Conservation (phyloP, 2,797 vertebrate species). For the Halcyon badia region DNA sequence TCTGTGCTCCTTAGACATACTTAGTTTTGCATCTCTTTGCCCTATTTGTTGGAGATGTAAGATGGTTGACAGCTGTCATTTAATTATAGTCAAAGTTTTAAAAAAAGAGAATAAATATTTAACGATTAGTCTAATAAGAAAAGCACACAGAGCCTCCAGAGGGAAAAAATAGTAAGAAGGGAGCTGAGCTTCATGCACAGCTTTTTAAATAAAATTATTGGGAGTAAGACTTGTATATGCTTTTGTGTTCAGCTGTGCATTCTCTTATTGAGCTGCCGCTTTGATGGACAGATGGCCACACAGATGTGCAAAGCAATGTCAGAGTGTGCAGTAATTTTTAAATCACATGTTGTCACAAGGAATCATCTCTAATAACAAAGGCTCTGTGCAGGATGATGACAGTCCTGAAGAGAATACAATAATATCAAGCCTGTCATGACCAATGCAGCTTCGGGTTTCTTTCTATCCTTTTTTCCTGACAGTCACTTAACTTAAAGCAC, state of each 20-base stretch:
- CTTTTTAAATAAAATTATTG: not conserved
- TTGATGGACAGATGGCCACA: not conserved
- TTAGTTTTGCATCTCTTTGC: not conserved
- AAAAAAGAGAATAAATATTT: not conserved
- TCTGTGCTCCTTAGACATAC: not conserved
- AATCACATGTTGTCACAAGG: constrained; percentile 12
- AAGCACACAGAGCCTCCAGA: not conserved
- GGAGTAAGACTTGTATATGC: not conserved
- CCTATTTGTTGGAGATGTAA: not conserved
- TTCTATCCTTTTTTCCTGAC: not conserved
- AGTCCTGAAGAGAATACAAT: constrained; percentile 2
- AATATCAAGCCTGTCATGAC: not conserved
- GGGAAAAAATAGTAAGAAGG: not conserved
- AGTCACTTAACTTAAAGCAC: not conserved
- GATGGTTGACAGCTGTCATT: not conserved
- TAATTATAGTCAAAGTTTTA: not conserved
- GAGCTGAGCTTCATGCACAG: not conserved
- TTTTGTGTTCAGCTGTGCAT: not conserved
- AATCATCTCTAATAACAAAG: constrained; percentile 9
- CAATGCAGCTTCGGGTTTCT: not conserved
- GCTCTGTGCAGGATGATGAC: not conserved
- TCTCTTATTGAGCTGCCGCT: not conserved
- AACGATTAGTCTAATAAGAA: not conserved
- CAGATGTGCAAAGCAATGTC: not conserved
- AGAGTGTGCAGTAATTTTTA: constrained; percentile 16